Evolutionary conservation across 2,113 vertebrate species (phyloP), one percentile per base, ranked within the genome.

Genomic region (Crotalus horridus): DNA sequence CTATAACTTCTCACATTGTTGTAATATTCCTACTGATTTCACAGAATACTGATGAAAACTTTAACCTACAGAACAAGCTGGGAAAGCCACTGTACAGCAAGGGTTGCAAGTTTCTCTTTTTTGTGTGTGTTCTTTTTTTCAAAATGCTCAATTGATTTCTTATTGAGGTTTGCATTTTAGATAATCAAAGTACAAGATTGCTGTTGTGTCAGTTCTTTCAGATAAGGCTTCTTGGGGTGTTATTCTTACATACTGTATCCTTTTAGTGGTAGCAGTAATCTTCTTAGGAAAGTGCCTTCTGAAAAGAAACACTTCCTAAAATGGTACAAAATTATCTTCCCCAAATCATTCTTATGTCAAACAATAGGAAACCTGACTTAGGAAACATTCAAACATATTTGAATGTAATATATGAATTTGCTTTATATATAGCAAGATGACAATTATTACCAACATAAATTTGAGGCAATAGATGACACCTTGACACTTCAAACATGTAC

Each of bases 291-390:
- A 69, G 46, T 88, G 12, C 21, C 33, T 54, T 21, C 33, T 88
- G 20, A 69, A 88, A 46, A 69, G 24, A 92, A 88, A 17, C 48
- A 74, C 54, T 90, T 90, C 33, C n/a, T 24, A 61, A 46, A 58
- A 89, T 89, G 51, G 61, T 59, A n/a, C 26, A 61, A n/a, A 91
- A 87, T 87, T 91, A 86, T 85, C 48, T 90, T 51, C 61, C 53
- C 29, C 51, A 54, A 90, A n/a, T 24, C 33, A 21, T 86, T 86
- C 39, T 91, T 86, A 53, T n/a, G 26, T 24, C 51, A 17, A 15
- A 86, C 17, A n/a, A 51, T 29, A 51, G 26, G 46, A 64, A 43
- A 64, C 24, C 58, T 59, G 39, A 59, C 39, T 59, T 55, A 26
- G 12, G 51, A 51, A 87, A 69, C 4, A 29, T 64, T 64, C 59